Evolutionary conservation across 2,113 vertebrate species (phyloP), one percentile per base, ranked within the genome.

Genomic region (Chionodraco myersi): DNA sequence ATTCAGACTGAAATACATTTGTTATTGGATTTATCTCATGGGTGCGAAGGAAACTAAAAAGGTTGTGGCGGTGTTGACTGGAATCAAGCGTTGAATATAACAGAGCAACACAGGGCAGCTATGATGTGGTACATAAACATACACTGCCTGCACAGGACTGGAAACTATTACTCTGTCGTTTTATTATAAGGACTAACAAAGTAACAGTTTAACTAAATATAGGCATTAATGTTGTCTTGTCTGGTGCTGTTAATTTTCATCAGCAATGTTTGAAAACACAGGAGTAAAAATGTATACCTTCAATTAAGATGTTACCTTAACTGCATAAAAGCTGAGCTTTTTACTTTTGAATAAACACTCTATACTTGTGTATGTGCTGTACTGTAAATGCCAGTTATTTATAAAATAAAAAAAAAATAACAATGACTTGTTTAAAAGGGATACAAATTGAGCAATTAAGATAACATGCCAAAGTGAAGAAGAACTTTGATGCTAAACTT

Each of bases 1-100:
- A 26, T 78, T 79, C 66, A 75, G 73, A 82, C 70, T 67, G 80
- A 85, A 87, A 74, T 75, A 47, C 13, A 48, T 82, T 67, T 78
- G 71, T 65, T 49, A 61, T 80, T 62, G 45, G 78, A 72, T 83
- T 72, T 71, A 11, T 51, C 62, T 60, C 58, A 3, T 52, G 15
- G 61, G 26, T 51, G 72, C 11, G 45, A 71, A 65, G 75, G 0
- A 70, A 6, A 41, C 36, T 41, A 8, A 75, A 64, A 26, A 48
- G 73, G 57, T 66, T 61, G 52, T 56, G 14, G 12, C 13, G 21
- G 16, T 44, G 54, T 44, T 61, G 72, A 64, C 47, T 65, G 79
- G 67, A 61, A 82, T 72, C 56, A 51, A 71, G 45, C 9, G 57
- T 48, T 77, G 51, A 88, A 75, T 21, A 45, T 44, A 41, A 15